Evolutionary conservation across 2,113 vertebrate species (phyloP).

Genomic region (Carlito syrichta): DNA sequence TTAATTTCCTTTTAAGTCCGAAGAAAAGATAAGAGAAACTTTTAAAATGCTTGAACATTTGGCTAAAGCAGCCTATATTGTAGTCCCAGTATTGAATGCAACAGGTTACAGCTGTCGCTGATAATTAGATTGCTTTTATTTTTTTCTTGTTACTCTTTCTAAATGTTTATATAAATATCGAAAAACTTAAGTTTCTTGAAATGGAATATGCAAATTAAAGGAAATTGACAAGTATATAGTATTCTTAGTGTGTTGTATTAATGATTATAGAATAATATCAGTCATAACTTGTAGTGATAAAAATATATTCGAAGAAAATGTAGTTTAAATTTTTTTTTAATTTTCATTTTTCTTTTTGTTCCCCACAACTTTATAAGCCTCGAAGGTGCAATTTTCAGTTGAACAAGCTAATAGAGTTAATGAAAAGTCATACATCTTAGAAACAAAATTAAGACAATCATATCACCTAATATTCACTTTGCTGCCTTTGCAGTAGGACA

Average conservation of each 20-base stretch:
- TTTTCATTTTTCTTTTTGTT: no score
- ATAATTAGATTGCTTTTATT: constrained; percentile 25
- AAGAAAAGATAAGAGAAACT: constrained; percentile 49
- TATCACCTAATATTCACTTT: not conserved
- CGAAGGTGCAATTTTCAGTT: not conserved
- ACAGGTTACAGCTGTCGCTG: constrained; percentile 50
- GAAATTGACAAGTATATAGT: not conserved
- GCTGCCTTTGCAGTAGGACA: not conserved
- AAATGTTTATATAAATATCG: constrained; percentile 29
- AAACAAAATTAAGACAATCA: not conserved
- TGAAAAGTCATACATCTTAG: not conserved
- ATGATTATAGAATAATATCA: not conserved
- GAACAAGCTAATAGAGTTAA: not conserved
- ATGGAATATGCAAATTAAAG: not conserved
- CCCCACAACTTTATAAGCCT: no score
- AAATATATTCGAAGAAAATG: not conserved
- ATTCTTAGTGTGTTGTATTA: not conserved
- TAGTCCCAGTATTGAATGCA: not conserved
- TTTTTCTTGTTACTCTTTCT: constrained; percentile 60
- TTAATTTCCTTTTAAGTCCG: constrained; percentile 50
- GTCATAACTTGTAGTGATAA: not conserved
- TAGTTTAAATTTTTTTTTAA: no score
- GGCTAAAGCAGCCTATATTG: constrained; percentile 29
- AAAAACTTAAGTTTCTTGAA: constrained; percentile 37
- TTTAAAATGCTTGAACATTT: constrained; percentile 64